Percentiles rank a stretch among this genome's conserved stretches.
Evolutionary conservation across 2,888 invertebrate species (phyloP).

Genomic region (Hypomecis punctinalis): DNA sequence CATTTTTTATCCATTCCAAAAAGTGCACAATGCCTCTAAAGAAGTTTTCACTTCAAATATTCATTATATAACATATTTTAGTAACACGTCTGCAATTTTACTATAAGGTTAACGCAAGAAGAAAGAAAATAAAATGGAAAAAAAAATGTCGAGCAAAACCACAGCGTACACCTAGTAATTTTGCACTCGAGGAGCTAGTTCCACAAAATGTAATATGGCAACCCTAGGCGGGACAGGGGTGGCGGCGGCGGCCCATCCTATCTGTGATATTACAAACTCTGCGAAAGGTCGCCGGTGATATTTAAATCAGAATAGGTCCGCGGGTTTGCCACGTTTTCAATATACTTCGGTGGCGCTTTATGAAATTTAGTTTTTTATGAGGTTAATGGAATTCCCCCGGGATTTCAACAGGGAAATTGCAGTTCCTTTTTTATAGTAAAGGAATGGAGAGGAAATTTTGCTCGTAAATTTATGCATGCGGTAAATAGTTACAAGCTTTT

Average conservation of each 20-base stretch:
- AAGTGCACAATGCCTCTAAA: too few relatives aligned
- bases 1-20: too few relatives aligned
- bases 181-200: conserved; percentile 6
- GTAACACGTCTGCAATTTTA: too few relatives aligned
- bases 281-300: conserved; percentile 36
- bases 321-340: conserved; percentile 39
- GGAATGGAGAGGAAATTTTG: conserved; percentile 22
- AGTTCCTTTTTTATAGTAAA: conserved; percentile 31
- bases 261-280: conserved; percentile 34
- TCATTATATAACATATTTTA: too few relatives aligned
- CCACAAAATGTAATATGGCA: conserved; percentile 25
- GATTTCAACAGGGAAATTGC: conserved; percentile 35
- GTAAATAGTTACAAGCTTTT: background rate
- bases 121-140: too few relatives aligned
- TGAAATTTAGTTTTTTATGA: conserved; percentile 40
- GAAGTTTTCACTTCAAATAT: too few relatives aligned
- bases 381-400: conserved; percentile 32
- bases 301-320: conserved; percentile 40
- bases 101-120: too few relatives aligned
- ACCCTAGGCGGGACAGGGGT: conserved; percentile 29
- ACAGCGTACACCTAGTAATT: background rate
- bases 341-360: conserved; percentile 39
- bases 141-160: background rate
- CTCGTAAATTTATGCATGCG: conserved; percentile 5
- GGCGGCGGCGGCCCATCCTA: conserved; percentile 24